Evolutionary conservation across 1,140 invertebrate genomes (phyloP).

Genomic region (Formica exsecta): DNA sequence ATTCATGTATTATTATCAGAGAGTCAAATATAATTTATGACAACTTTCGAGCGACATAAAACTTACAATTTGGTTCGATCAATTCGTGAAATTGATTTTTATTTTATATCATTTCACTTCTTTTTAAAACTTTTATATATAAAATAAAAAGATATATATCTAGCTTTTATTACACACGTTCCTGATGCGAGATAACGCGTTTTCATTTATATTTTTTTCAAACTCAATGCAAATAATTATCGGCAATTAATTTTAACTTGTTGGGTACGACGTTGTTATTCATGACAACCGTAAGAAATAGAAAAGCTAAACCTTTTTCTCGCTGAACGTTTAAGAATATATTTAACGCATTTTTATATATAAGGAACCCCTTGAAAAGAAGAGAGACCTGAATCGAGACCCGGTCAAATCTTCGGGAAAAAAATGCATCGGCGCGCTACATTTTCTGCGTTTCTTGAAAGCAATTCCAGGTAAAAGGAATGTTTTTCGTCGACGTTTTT

Average conservation of each 20-base stretch:
- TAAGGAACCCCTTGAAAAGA: slow-evolving; percentile 14
- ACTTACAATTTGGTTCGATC: not conserved
- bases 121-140: not conserved
- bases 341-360: slow-evolving; percentile 2
- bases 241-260: not conserved
- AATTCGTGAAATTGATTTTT: not conserved
- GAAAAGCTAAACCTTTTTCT: not conserved
- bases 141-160: not conserved
- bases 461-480: slow-evolving; percentile 4
- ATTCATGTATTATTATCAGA: too few relatives aligned
- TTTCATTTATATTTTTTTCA: not conserved
- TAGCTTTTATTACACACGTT: not conserved
- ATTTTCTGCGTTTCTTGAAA: not conserved
- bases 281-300: not conserved
- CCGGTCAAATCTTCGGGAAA: not conserved
- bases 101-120: not conserved
- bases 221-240: not conserved
- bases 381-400: not conserved
- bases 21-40: not conserved
- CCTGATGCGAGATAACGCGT: not conserved
- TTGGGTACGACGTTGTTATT: not conserved
- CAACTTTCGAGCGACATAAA: not conserved
- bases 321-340: not conserved
- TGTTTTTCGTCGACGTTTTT: slow-evolving; percentile 14
- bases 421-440: not conserved